Base-by-base conservation (phyloP, 2,797 vertebrate genomes). In the Mormyrus hasselquistii region DNA sequence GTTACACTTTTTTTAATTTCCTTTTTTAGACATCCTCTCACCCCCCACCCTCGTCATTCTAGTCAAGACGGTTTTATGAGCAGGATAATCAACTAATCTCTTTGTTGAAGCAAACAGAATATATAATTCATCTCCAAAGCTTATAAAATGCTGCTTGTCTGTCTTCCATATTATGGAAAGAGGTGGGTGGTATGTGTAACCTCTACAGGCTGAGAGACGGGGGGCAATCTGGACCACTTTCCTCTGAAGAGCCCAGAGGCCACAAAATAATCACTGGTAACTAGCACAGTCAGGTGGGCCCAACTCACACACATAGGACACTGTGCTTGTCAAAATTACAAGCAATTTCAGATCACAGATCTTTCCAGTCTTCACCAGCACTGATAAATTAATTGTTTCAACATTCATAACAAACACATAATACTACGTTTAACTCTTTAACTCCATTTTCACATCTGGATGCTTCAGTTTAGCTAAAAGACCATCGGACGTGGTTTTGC, bases 61-160 rank as follows among this genome's bases (percentile, higher is more conserved):
- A 92, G 92, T 93, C 93, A 93, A 92, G 92, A 92, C 92, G 91
- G 91, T 87, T 87, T 91, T 93, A 92, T 90, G 83, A 91, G 88
- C 59, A 84, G 87, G 91, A 90, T 93, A 92, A 93, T 94, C 91
- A 93, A 90, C 92, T 86, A 55, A 86, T 86, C 92, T 93, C 92
- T 93, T 89, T 92, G 90, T 91, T 86, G 93, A 91, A 59, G 19
- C 25, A 86, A 83, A 88, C 84, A 88, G 90, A 88, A 90, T 53
- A 89, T 9, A 91, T 29, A 55, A 93, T 91, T 93, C 6, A 38
- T 29, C 25, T 91, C 89, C 90, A 91, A 92, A 92, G 92, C 90
- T 93, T 91, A 91, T 90, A 92, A 92, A 93, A 92, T 89, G 89
- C 88, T 88, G 91, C 88, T 90, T 90, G 88, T 93, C 93, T 92